These are phyloP conservation scores for Notodonta ziczac DNA, from an alignment of 2,888 invertebrate species.

Conservation along the genomic window DNA sequence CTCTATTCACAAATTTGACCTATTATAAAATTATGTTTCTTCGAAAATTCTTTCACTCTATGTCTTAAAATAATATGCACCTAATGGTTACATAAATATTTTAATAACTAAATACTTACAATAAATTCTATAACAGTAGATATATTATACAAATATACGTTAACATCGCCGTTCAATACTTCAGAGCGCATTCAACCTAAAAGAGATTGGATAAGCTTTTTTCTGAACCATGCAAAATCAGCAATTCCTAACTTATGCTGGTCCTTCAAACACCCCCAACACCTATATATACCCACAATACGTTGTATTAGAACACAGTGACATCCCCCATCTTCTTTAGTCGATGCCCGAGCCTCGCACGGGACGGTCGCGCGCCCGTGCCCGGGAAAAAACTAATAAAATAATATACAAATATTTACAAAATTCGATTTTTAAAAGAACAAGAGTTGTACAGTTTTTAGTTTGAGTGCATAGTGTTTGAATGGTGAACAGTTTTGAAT, in stretches of 20 bases:
- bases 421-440: neutral
- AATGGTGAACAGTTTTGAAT: neutral
- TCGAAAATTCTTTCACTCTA: too few relatives aligned
- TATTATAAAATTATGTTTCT: too few relatives aligned
- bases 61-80: too few relatives aligned
- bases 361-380: conserved; percentile 25
- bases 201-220: too few relatives aligned
- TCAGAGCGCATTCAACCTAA: too few relatives aligned
- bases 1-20: too few relatives aligned
- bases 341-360: conserved; percentile 37
- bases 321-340: conserved; percentile 31
- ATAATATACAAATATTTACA: neutral
- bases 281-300: conserved; percentile 28
- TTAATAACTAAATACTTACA: too few relatives aligned
- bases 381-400: conserved; percentile 1
- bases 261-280: conserved; percentile 6
- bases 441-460: neutral
- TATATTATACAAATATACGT: too few relatives aligned
- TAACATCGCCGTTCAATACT: too few relatives aligned
- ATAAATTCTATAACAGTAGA: too few relatives aligned
- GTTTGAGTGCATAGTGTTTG: neutral
- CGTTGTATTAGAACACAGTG: conserved; percentile 27
- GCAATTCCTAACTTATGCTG: conserved; percentile 9
- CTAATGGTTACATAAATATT: too few relatives aligned
- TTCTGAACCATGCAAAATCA: neutral